phyloP scores from a whole-genome alignment of 2,113 vertebrate species.

The Eira barbara region DNA sequence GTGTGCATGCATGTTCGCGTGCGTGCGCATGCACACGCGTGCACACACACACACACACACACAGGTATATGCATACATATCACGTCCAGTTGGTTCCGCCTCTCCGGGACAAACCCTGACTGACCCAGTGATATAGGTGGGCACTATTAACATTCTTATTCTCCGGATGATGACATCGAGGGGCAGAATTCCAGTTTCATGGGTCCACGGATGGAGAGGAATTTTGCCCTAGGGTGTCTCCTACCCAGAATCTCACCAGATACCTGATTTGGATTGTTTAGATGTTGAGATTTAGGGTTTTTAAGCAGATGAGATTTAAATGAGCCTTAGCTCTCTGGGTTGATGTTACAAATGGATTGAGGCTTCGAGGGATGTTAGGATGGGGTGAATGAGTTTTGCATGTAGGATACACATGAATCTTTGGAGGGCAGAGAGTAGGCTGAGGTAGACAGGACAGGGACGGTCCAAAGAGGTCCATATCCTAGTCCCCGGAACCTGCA shows the following conservation, averaged over 20 bases:
- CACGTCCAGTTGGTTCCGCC: neutral
- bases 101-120: neutral
- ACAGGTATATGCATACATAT: neutral
- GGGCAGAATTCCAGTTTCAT: neutral
- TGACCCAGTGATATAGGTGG: neutral
- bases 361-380: neutral
- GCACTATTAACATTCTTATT: neutral
- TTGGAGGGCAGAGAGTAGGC: neutral
- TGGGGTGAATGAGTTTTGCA: neutral
- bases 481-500: neutral
- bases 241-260: neutral
- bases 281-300: neutral
- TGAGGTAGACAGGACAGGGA: neutral
- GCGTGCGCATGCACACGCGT: too few relatives aligned
- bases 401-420: neutral
- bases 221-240: neutral
- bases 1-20: neutral
- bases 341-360: neutral
- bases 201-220: neutral
- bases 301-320: neutral
- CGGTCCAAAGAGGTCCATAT: neutral
- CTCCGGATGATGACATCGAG: too few relatives aligned
- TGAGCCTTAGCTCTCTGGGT: neutral
- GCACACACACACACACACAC: neutral
- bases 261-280: neutral